phyloP scores from a whole-genome alignment of 2,888 invertebrate genomes.

The Uloborus plumipes region DNA sequence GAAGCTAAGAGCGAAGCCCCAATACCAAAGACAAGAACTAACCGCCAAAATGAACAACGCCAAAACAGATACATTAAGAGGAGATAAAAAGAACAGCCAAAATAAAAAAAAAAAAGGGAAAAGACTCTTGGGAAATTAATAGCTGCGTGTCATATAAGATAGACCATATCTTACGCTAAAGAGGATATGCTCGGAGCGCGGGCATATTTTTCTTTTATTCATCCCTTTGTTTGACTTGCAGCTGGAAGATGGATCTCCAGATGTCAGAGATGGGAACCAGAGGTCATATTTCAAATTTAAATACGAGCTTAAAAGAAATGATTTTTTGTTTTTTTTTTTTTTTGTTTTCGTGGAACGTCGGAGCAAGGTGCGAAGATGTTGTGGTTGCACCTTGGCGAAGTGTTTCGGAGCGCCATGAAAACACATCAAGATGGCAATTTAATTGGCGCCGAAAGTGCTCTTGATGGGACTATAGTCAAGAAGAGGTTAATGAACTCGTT shows the following conservation, averaged over 20 bases:
- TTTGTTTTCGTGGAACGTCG: too few species aligned
- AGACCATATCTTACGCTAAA: constrained; percentile 57
- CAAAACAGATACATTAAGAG: constrained; percentile 57
- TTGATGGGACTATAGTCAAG: too few species aligned
- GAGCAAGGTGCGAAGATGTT: too few species aligned
- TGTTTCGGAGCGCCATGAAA: too few species aligned
- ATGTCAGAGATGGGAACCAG: constrained; percentile 43
- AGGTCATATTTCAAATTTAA: constrained; percentile 62
- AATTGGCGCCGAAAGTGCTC: too few species aligned
- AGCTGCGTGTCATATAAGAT: constrained; percentile 59
- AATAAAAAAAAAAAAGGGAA: constrained; percentile 4
- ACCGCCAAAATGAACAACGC: constrained; percentile 38
- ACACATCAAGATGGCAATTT: too few species aligned
- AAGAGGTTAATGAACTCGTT: too few species aligned
- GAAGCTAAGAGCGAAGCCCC: too few species aligned
- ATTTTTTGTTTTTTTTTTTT: constrained; percentile 9
- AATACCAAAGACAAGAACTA: constrained; percentile 4
- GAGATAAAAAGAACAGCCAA: constrained; percentile 21
- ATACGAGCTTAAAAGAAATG: constrained; percentile 29
- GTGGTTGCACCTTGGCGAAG: too few species aligned
- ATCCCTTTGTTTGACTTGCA: constrained; percentile 53
- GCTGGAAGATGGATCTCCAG: constrained; percentile 52
- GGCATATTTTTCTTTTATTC: constrained; percentile 50
- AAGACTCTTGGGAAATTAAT: constrained; percentile 61
- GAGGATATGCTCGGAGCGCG: constrained; percentile 23